These are phyloP conservation scores for Microdon myrmicae DNA, from an alignment of 2,888 invertebrate species.

Conservation along the genomic window DNA sequence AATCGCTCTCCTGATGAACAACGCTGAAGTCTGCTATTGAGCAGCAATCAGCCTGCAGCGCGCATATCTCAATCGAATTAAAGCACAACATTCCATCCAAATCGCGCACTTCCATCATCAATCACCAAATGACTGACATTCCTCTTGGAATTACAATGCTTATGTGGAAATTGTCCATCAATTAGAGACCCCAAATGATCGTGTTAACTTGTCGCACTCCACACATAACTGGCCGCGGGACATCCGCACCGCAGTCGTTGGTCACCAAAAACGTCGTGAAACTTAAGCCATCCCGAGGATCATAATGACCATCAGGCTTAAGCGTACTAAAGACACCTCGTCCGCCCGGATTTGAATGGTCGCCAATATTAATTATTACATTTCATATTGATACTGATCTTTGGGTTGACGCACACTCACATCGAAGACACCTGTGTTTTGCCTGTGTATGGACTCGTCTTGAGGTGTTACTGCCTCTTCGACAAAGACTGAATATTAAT, in stretches of 20 bases:
- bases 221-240: constrained; percentile 19
- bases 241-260: constrained; percentile 7
- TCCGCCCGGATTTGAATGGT: constrained; percentile 29
- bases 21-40: too few relatives aligned
- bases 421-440: constrained; percentile 3
- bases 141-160: constrained; percentile 38
- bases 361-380: constrained; percentile 51
- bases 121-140: constrained; percentile 25
- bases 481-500: constrained; percentile 52
- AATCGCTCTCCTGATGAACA: too few relatives aligned
- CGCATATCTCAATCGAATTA: too few relatives aligned
- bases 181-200: constrained; percentile 42
- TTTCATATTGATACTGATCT: constrained; percentile 47
- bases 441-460: not conserved
- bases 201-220: constrained; percentile 47
- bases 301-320: constrained; percentile 46
- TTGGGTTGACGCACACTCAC: constrained; percentile 27
- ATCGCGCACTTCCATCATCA: constrained; percentile 30
- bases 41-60: too few relatives aligned
- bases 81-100: too few relatives aligned
- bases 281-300: constrained; percentile 36
- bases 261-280: constrained; percentile 28
- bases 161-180: constrained; percentile 31
- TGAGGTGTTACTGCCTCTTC: constrained; percentile 25
- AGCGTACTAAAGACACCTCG: constrained; percentile 45